Conservation (phyloP, 1,140 invertebrate species). For the Hydropsyche tenuis region DNA sequence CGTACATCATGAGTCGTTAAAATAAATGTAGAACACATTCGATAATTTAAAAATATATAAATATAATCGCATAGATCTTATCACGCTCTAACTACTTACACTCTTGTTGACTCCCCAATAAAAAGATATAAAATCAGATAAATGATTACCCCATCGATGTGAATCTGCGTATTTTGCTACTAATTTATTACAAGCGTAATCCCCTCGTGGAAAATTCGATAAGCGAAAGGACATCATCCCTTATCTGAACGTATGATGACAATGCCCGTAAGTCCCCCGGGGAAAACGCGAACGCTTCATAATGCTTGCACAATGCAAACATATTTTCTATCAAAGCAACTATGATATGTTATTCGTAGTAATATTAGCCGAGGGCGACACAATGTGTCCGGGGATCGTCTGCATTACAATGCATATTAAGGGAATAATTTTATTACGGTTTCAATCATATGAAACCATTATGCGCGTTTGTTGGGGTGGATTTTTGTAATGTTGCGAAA, state of each 20-base stretch:
- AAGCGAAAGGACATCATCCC: conserved; percentile 25
- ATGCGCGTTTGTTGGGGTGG: conserved; percentile 24
- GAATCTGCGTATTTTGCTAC: conserved; percentile 3
- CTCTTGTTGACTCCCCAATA: too few species aligned
- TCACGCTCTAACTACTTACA: too few species aligned
- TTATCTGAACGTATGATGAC: conserved; percentile 25
- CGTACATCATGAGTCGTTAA: too few species aligned
- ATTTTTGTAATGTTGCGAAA: not conserved
- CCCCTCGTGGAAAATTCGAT: not conserved
- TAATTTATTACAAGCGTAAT: conserved; percentile 15
- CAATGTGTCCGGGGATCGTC: conserved; percentile 32
- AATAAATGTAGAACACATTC: too few species aligned
- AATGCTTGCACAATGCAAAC: conserved; percentile 51
- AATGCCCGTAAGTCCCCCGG: conserved; percentile 34
- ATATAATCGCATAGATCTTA: too few species aligned
- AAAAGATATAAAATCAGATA: too few species aligned
- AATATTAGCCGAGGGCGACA: conserved; percentile 30
- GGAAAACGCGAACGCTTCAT: conserved; percentile 45
- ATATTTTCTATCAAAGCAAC: conserved; percentile 48
- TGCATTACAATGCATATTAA: conserved; percentile 43
- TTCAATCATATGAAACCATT: conserved; percentile 40
- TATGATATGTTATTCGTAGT: conserved; percentile 39
- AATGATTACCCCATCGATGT: too few species aligned
- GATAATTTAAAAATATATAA: too few species aligned
- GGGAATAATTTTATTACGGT: conserved; percentile 46